Conservation (phyloP, 2,797 vertebrate genomes). For the Peromyscus eremicus region DNA sequence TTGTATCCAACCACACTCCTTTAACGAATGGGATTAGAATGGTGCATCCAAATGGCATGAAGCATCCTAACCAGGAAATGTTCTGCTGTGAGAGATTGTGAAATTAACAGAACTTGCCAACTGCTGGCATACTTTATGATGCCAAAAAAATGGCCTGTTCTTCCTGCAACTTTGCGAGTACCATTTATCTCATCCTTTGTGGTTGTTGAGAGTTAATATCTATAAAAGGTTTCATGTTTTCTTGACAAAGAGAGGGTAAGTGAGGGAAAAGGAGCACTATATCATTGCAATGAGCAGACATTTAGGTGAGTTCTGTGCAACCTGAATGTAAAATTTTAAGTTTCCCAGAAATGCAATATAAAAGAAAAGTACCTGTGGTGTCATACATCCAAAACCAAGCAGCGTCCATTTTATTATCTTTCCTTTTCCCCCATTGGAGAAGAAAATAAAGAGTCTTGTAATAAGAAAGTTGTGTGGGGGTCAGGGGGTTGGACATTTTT, state of each 20-base stretch:
- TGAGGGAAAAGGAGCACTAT: constrained; percentile 54
- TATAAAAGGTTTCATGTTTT: constrained; percentile 72
- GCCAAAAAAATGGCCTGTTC: not conserved
- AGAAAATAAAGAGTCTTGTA: constrained; percentile 59
- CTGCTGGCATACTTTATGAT: not conserved
- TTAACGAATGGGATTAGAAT: not conserved
- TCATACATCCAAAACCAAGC: not conserved
- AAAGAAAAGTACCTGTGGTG: constrained; percentile 57
- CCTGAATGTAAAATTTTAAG: constrained; percentile 76
- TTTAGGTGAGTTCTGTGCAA: constrained; percentile 55
- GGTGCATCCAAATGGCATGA: not conserved
- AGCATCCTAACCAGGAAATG: constrained; percentile 29
- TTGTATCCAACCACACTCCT: not conserved
- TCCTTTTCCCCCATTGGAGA: not conserved
- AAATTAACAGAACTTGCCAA: constrained; percentile 51
- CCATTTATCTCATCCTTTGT: constrained; percentile 61
- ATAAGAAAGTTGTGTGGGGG: constrained; percentile 4
- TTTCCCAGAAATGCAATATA: constrained; percentile 72
- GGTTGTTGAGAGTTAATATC: constrained; percentile 66
- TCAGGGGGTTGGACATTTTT: constrained; percentile 18
- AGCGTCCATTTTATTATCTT: constrained; percentile 25
- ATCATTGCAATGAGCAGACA: constrained; percentile 60
- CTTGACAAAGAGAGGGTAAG: constrained; percentile 60
- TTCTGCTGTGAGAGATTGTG: not conserved
- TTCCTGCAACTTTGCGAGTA: constrained; percentile 40